These are phyloP conservation scores for Drosophila melanica DNA, from an alignment of 1,140 invertebrate species.

Conservation along the genomic window DNA sequence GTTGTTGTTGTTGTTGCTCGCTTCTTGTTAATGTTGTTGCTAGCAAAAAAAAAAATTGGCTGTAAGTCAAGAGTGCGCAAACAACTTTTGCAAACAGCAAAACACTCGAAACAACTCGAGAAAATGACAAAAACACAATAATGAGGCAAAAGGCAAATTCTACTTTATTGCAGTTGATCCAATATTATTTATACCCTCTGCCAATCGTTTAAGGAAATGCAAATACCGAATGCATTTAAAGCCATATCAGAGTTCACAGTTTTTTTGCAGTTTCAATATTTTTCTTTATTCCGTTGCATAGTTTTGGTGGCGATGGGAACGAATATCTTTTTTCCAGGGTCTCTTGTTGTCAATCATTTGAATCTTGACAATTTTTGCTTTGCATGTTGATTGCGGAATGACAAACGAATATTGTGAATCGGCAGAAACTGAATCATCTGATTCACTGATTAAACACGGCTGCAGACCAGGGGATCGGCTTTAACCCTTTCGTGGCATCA, in stretches of 20 bases:
- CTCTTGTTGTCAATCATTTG: not conserved
- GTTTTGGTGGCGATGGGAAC: no score
- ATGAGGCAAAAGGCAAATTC: conserved; percentile 21
- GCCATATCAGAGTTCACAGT: no score
- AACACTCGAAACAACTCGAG: conserved; percentile 36
- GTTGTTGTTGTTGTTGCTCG: not conserved
- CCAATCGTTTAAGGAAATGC: not conserved
- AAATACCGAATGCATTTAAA: no score
- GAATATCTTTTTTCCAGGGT: not conserved
- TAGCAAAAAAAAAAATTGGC: conserved; percentile 51
- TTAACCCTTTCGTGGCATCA: conserved; percentile 67
- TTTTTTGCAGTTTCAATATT: no score
- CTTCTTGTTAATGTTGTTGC: conserved; percentile 30
- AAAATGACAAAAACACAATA: conserved; percentile 16
- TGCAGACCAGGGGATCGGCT: conserved; percentile 20
- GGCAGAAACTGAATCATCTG: conserved; percentile 69
- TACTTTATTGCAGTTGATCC: conserved; percentile 40
- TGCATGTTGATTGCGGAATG: conserved; percentile 59
- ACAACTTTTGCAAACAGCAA: conserved; percentile 52
- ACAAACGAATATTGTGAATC: conserved; percentile 62
- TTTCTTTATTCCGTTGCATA: no score
- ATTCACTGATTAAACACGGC: conserved; percentile 78
- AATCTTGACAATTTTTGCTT: conserved; percentile 21
- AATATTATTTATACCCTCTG: conserved; percentile 17
- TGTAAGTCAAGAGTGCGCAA: conserved; percentile 59